phyloP scores from a whole-genome alignment of 2,797 vertebrate genomes.

The Triplophysa bombifrons region DNA sequence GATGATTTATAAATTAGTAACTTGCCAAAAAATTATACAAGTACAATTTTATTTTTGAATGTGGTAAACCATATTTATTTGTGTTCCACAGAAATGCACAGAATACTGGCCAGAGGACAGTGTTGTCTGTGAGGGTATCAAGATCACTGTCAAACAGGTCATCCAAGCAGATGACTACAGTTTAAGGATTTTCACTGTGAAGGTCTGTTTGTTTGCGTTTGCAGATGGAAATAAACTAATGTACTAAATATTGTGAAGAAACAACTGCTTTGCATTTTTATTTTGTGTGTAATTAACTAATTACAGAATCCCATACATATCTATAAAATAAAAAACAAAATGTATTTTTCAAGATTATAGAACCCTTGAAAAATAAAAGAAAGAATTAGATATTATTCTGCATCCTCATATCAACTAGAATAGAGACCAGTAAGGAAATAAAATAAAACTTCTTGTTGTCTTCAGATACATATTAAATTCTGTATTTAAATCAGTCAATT shows the following conservation, averaged over 20 bases:
- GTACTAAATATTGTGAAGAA: not conserved
- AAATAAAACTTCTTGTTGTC: not conserved
- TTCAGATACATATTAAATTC: not conserved
- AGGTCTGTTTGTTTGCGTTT: conserved; percentile 73
- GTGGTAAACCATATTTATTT: conserved; percentile 32
- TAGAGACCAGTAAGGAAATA: no score
- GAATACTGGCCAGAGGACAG: conserved; percentile 97
- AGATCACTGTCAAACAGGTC: conserved; percentile 87
- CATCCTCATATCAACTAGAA: not conserved
- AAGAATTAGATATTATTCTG: no score
- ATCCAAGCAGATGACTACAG: conserved; percentile 96
- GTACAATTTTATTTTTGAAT: not conserved
- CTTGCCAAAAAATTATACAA: not conserved
- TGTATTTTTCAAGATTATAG: not conserved
- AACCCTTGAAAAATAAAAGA: not conserved
- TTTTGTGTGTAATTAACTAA: no score
- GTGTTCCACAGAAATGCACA: conserved; percentile 89
- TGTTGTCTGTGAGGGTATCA: conserved; percentile 87
- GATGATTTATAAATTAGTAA: not conserved
- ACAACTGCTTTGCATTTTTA: no score
- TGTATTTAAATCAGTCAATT: not conserved
- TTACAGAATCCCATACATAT: no score
- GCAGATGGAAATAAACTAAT: not conserved
- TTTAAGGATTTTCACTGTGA: conserved; percentile 92
- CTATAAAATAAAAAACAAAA: no score